A percentile compares a stretch with the other conserved stretches of the same genome.
phyloP scores from a whole-genome alignment of 2,113 vertebrate genomes.

The Polypterus bichir region DNA sequence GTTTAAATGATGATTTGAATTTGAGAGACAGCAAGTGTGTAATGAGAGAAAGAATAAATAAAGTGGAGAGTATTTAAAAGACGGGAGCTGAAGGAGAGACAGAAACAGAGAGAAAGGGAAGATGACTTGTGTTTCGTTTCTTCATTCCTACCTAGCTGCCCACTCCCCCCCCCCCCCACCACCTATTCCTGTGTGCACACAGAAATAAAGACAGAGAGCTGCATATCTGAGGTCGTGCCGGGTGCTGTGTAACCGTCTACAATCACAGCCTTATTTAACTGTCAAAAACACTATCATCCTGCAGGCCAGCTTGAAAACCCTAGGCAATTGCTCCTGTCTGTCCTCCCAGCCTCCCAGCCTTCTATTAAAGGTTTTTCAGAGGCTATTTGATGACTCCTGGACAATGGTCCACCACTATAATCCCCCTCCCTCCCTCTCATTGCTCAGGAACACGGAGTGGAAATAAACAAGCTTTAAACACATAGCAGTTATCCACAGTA shows the following conservation, averaged over 20 bases:
- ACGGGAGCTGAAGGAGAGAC: no score
- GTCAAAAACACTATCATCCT: slow-evolving; percentile 77
- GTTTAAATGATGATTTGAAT: no score
- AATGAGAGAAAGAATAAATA: no score
- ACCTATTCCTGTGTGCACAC: slow-evolving; percentile 15
- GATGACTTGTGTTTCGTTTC: background rate
- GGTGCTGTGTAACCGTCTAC: slow-evolving; percentile 73
- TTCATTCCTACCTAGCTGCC: background rate
- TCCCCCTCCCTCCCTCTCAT: slow-evolving; percentile 40
- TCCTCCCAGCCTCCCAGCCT: slow-evolving; percentile 54
- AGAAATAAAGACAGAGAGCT: slow-evolving; percentile 66
- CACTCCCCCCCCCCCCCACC: background rate
- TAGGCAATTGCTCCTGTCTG: slow-evolving; percentile 65
- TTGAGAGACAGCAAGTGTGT: no score
- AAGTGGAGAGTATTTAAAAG: no score
- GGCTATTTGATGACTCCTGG: slow-evolving; percentile 69
- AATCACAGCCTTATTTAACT: slow-evolving; percentile 76
- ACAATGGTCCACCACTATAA: slow-evolving; percentile 32
- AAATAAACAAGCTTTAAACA: no score
- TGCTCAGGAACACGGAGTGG: no score
- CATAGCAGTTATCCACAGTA: no score
- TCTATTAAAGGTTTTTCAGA: slow-evolving; percentile 65
- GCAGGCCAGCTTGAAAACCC: slow-evolving; percentile 51
- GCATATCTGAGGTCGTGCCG: slow-evolving; percentile 58
- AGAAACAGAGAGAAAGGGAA: no score